phyloP scores from a whole-genome alignment of 2,113 vertebrate genomes.

The Megalops atlanticus region DNA sequence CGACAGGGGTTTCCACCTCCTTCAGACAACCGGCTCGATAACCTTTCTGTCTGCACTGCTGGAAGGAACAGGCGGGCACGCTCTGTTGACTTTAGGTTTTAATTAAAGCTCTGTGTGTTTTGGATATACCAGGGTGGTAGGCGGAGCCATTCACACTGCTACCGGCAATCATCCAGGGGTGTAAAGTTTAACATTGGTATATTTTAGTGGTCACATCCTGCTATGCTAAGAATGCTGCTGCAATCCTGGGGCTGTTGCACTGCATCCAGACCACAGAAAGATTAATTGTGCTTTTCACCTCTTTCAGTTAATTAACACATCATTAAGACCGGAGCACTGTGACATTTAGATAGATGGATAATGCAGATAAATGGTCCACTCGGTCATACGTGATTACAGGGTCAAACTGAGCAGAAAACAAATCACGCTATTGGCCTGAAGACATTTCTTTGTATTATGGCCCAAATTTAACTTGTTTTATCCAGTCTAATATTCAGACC shows the following conservation, averaged over 20 bases:
- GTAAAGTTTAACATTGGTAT: slow-evolving; percentile 30
- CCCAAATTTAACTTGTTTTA: not conserved
- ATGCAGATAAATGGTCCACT: slow-evolving; percentile 35
- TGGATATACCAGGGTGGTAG: slow-evolving; percentile 26
- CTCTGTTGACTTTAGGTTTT: slow-evolving; percentile 26
- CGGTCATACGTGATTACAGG: slow-evolving; percentile 27
- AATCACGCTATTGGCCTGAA: not conserved
- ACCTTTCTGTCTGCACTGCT: slow-evolving; percentile 11
- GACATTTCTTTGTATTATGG: not conserved
- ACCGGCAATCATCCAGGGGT: slow-evolving; percentile 29
- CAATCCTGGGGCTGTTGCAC: slow-evolving; percentile 5
- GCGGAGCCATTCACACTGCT: slow-evolving; percentile 25
- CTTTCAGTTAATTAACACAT: slow-evolving; percentile 42
- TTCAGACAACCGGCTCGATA: slow-evolving; percentile 22
- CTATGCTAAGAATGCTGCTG: slow-evolving; percentile 1
- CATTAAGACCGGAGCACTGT: slow-evolving; percentile 20
- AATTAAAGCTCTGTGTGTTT: slow-evolving; percentile 44
- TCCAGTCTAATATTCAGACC: not conserved
- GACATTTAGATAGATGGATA: slow-evolving; percentile 31
- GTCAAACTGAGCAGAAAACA: slow-evolving; percentile 7
- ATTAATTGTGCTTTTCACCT: slow-evolving; percentile 37
- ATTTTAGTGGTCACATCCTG: slow-evolving; percentile 25
- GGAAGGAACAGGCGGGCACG: slow-evolving; percentile 4
- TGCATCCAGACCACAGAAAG: slow-evolving; percentile 11
- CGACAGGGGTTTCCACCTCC: not conserved